Conservation (phyloP, 2,888 invertebrate species). For the Clepsis dumicolana region DNA sequence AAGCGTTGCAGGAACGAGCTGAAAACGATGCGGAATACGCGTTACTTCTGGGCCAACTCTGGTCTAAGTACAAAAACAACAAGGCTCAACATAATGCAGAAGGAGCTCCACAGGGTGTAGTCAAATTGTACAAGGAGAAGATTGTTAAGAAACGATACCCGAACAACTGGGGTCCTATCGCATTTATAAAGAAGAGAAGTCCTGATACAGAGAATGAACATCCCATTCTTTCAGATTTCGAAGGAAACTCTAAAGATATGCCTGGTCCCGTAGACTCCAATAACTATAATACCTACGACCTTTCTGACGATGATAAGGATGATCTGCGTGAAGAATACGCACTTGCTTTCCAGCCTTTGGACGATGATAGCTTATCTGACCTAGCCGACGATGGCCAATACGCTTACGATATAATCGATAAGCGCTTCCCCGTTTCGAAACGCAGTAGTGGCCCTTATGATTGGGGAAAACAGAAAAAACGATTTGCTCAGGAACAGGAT, state of each 20-base stretch:
- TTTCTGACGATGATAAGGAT: slow-evolving; percentile 74
- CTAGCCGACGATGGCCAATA: slow-evolving; percentile 75
- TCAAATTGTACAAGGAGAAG: slow-evolving; percentile 79
- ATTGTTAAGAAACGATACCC: slow-evolving; percentile 78
- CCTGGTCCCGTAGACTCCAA: slow-evolving; percentile 60
- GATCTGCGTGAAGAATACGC: slow-evolving; percentile 79
- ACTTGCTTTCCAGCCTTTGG: slow-evolving; percentile 80
- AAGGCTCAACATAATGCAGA: slow-evolving; percentile 71
- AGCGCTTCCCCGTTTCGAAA: slow-evolving; percentile 89
- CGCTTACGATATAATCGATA: slow-evolving; percentile 76
- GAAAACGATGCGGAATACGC: slow-evolving; percentile 84
- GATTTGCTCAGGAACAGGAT: slow-evolving; percentile 65
- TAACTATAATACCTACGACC: slow-evolving; percentile 68
- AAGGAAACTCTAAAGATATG: slow-evolving; percentile 61
- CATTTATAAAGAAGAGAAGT: slow-evolving; percentile 81
- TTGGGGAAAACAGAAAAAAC: slow-evolving; percentile 65
- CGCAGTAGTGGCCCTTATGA: slow-evolving; percentile 84
- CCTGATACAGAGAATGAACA: slow-evolving; percentile 63
- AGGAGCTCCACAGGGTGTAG: slow-evolving; percentile 73
- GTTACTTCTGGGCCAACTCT: slow-evolving; percentile 83
- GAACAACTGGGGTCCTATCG: slow-evolving; percentile 82
- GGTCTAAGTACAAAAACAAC: slow-evolving; percentile 85
- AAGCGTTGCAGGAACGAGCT: slow-evolving; percentile 58
- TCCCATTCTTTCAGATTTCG: slow-evolving; percentile 63
- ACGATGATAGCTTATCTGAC: slow-evolving; percentile 74